A percentile compares a stretch with the other conserved stretches of the same genome.
Conservation (phyloP, 2,113 vertebrate genomes). For the Clarias batrachus region DNA sequence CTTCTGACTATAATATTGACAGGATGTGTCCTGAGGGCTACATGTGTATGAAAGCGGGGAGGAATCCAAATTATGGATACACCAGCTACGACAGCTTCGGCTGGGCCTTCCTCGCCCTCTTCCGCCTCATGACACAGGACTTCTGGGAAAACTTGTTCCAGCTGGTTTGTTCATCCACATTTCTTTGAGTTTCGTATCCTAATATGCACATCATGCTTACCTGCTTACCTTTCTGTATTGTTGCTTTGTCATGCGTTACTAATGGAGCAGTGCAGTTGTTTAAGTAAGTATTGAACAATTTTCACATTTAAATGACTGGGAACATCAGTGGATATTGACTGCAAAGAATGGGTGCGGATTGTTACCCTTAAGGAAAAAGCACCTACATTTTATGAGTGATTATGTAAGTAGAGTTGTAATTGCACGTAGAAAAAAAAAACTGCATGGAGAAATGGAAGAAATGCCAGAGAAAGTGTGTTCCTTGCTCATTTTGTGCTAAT, state of each 20-base stretch:
- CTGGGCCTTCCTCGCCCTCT: constrained; percentile 91
- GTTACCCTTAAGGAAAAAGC: not conserved
- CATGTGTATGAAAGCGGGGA: constrained; percentile 82
- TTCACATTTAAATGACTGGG: not conserved
- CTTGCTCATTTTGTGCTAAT: not conserved
- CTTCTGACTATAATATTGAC: constrained; percentile 34
- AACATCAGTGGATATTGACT: not conserved
- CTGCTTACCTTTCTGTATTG: not conserved
- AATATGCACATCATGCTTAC: not conserved
- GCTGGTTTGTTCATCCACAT: constrained; percentile 72
- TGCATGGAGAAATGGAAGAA: not conserved
- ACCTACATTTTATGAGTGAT: not conserved
- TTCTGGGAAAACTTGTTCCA: constrained; percentile 97
- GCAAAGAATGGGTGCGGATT: not conserved
- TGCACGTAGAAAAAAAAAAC: not conserved
- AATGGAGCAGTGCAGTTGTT: not conserved
- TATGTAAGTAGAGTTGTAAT: not conserved
- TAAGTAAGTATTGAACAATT: constrained; percentile 20
- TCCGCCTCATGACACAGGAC: constrained; percentile 96
- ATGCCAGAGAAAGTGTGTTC: not conserved
- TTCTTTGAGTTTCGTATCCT: not conserved
- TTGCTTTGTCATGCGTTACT: constrained; percentile 22
- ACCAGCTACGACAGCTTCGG: constrained; percentile 90
- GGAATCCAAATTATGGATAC: constrained; percentile 93
- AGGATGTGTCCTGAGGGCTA: constrained; percentile 88